Evolutionary conservation across 2,113 vertebrate genomes (phyloP).

Genomic region (Rana temporaria): DNA sequence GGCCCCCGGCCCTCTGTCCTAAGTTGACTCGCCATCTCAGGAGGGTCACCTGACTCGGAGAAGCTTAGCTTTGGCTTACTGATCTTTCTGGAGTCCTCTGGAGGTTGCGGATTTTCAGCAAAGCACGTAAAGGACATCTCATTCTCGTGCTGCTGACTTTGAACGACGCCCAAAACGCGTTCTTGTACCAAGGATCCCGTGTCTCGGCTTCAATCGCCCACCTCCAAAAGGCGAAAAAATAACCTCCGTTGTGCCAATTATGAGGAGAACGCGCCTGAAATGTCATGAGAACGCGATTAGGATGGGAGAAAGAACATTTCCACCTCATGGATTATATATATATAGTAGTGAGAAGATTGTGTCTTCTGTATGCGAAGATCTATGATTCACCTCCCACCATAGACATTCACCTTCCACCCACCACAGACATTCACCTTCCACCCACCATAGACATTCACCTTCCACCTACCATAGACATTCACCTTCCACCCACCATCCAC

Average conservation of each 20-base stretch:
- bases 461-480: no score
- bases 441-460: no score
- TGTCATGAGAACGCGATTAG: slow-evolving; percentile 18
- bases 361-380: background rate
- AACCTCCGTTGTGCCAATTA: slow-evolving; percentile 2
- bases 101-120: slow-evolving; percentile 41
- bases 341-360: slow-evolving; percentile 23
- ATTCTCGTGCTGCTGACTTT: slow-evolving; percentile 40
- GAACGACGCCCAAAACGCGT: slow-evolving; percentile 28
- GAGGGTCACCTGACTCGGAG: slow-evolving; percentile 29
- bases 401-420: no score
- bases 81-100: slow-evolving; percentile 34
- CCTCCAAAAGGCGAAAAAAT: background rate
- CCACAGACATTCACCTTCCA: no score
- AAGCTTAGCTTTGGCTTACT: slow-evolving; percentile 39
- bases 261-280: background rate
- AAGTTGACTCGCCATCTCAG: slow-evolving; percentile 16
- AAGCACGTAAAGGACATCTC: slow-evolving; percentile 32
- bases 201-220: slow-evolving; percentile 31
- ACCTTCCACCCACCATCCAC: no score
- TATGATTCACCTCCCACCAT: slow-evolving; percentile 12
- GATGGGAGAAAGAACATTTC: slow-evolving; percentile 15
- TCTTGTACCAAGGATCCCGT: slow-evolving; percentile 20
- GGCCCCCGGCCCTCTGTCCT: slow-evolving; percentile 11
- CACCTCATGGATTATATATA: slow-evolving; percentile 12